Base-by-base conservation (phyloP, 2,797 vertebrate species). In the Hephaestus fuliginosus region DNA sequence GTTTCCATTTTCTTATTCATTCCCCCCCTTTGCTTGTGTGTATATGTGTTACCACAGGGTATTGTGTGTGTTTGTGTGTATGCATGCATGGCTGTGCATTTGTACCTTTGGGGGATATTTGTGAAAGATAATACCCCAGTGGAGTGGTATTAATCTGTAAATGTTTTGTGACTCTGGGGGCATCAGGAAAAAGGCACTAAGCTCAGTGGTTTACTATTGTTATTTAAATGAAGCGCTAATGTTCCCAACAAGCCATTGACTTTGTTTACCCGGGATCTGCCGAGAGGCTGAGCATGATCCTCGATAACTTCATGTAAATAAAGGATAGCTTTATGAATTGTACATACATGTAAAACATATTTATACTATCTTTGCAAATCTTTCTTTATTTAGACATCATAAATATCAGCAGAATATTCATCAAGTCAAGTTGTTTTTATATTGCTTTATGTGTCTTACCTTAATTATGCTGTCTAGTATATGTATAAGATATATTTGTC, bases 91-190 rank as follows among this genome's bases (percentile, higher is more conserved):
- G 28, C 46, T 71, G 6, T 56, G 70, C 51, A n/a, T 62, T 64
- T 52, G 48, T 43, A 39, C 72, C 72, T 61, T 39, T 61, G 49
- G 56, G 73, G 66, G 55, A 48, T 69, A 51, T 74, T 78, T 74
- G 66, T 46, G 6, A 73, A 51, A 65, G 69, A 76, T 61, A 60
- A 80, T 64, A 15, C 61, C 33, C 51, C 36, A 43, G 7, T 58
- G 63, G 71, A 44, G 64, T 78, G 61, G 30, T 55, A 49, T 74
- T 55, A 63, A 52, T 68, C 52, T 74, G 36, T 70, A 51, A 33
- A 51, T 69, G 55, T 67, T 49, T 22, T 61, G 53, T 56, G 41
- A 56, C 68, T 65, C 2, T 3, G 17, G 12, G 44, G 39, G 18
- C 44, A 41, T 64, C 62, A 18, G 5, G 7, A 15, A 49, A 30